A percentile compares a stretch with the other conserved stretches of the same genome.
Conservation (phyloP, 2,113 vertebrate species). For the Saguinus midas region DNA sequence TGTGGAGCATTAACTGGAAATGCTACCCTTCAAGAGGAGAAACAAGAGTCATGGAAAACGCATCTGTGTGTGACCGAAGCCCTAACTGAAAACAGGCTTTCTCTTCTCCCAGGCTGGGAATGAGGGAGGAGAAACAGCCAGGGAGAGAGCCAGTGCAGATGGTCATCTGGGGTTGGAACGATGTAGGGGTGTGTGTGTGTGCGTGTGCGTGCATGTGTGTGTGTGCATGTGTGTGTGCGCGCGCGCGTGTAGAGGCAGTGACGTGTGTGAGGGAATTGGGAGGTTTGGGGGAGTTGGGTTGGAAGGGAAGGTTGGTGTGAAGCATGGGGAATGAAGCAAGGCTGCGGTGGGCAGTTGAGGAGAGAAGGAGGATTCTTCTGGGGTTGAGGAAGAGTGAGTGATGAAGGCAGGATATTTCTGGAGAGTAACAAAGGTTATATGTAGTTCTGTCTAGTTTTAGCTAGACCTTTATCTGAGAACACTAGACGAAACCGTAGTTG, state of each 20-base stretch:
- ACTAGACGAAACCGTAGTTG: not conserved
- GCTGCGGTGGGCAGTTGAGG: not conserved
- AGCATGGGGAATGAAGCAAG: not conserved
- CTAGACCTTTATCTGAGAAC: not conserved
- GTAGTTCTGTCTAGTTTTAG: not conserved
- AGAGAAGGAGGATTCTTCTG: not conserved
- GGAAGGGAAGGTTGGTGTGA: not conserved
- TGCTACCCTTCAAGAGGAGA: slow-evolving; percentile 79
- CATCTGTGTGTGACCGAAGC: slow-evolving; percentile 81
- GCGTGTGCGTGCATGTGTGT: not conserved
- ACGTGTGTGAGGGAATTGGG: not conserved
- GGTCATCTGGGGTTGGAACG: slow-evolving; percentile 26
- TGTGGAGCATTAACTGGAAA: slow-evolving; percentile 81
- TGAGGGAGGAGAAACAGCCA: slow-evolving; percentile 45
- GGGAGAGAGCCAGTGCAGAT: not conserved
- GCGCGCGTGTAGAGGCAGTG: not conserved
- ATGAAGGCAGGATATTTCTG: not conserved
- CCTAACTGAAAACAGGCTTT: slow-evolving; percentile 84
- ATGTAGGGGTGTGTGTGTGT: too few relatives aligned
- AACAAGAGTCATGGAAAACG: slow-evolving; percentile 86
- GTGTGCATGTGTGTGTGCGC: not conserved
- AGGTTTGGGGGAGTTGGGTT: not conserved
- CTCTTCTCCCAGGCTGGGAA: slow-evolving; percentile 65
- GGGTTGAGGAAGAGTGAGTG: not conserved
- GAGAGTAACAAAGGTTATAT: not conserved